Evolutionary conservation across 2,113 vertebrate species (phyloP).

Genomic region (Eretmochelys imbricata): DNA sequence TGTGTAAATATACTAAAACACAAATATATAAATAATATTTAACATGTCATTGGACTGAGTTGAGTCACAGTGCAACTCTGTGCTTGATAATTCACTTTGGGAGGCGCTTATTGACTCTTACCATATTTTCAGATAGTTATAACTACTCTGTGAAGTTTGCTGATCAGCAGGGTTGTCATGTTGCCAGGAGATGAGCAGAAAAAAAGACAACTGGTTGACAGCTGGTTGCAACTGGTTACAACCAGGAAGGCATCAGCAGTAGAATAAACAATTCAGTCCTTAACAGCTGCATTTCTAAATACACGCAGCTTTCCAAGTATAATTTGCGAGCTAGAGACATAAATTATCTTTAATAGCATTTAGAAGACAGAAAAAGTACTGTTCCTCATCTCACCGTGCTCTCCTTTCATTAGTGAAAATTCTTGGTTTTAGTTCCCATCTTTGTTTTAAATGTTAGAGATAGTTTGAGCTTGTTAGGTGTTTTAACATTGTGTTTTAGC

Average conservation of each 20-base stretch:
- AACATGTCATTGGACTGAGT: not conserved
- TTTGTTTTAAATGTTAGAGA: slow-evolving; percentile 26
- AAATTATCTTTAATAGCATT: slow-evolving; percentile 58
- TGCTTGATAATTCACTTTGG: not conserved
- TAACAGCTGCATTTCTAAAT: slow-evolving; percentile 72
- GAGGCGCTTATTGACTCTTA: not conserved
- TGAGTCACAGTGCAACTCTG: not conserved
- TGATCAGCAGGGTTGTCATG: not conserved
- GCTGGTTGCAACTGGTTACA: slow-evolving; percentile 79
- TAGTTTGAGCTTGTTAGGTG: not conserved
- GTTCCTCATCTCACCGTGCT: not conserved
- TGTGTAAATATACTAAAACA: not conserved
- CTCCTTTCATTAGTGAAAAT: not conserved
- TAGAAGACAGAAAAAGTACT: not conserved
- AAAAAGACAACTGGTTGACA: slow-evolving; percentile 75
- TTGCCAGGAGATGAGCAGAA: slow-evolving; percentile 56
- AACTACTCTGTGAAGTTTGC: slow-evolving; percentile 11
- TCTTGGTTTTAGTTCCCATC: not conserved
- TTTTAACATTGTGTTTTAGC: not conserved
- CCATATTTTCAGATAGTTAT: slow-evolving; percentile 36
- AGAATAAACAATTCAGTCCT: slow-evolving; percentile 62
- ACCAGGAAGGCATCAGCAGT: slow-evolving; percentile 50
- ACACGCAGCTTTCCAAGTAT: slow-evolving; percentile 43
- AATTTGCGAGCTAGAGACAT: slow-evolving; percentile 48
- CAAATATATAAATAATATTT: not conserved